Evolutionary conservation across 2,113 vertebrate genomes (phyloP).

Genomic region (Pachypanchax playfairii): DNA sequence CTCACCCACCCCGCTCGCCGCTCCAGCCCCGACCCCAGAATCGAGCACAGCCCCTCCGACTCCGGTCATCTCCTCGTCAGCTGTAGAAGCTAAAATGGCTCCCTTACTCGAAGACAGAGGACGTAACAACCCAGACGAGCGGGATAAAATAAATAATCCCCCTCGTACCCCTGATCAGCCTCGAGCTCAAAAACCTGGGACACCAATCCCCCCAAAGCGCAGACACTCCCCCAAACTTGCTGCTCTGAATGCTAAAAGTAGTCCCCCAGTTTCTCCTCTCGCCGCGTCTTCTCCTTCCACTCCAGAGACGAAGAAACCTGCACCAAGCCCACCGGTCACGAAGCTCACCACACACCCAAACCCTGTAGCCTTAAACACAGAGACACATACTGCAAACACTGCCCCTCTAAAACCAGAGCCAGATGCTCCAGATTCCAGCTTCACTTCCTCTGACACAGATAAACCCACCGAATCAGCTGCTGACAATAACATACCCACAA

Average conservation of each 20-base stretch:
- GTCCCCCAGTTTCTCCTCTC: conserved; percentile 69
- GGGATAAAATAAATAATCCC: conserved; percentile 73
- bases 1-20: conserved; percentile 60
- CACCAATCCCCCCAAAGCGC: conserved; percentile 70
- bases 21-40: conserved; percentile 76
- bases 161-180: conserved; percentile 75
- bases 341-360: conserved; percentile 18
- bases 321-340: conserved; percentile 46
- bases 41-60: conserved; percentile 62
- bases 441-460: conserved; percentile 27
- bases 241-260: conserved; percentile 63
- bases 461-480: conserved; percentile 28
- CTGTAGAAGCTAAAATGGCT: conserved; percentile 76
- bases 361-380: conserved; percentile 48
- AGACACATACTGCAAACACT: conserved; percentile 61
- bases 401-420: conserved; percentile 38
- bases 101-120: conserved; percentile 87
- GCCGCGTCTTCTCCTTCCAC: conserved; percentile 49
- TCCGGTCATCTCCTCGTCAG: conserved; percentile 48
- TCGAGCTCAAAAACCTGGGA: conserved; percentile 69
- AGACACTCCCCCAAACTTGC: conserved; percentile 72
- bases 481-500: conserved; percentile 14
- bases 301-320: conserved; percentile 40
- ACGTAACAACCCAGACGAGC: conserved; percentile 63
- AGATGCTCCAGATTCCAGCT: conserved; percentile 27